Conservation (phyloP, 2,113 vertebrate genomes). For the Neodon shergylaensis region DNA sequence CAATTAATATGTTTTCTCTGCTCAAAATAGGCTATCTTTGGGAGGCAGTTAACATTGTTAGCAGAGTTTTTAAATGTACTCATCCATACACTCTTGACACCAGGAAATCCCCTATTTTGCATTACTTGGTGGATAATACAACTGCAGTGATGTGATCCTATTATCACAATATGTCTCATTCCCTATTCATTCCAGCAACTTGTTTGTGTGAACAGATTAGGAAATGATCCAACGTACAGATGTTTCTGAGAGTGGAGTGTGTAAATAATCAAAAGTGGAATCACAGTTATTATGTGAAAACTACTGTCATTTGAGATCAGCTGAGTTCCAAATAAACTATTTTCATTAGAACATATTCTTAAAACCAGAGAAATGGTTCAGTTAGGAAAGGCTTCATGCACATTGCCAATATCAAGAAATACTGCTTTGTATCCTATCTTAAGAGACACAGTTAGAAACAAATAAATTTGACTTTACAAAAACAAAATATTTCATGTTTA, state of each 20-base stretch:
- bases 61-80: background rate
- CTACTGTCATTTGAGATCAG: fast-evolving
- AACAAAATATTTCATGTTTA: background rate
- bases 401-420: background rate
- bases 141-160: background rate
- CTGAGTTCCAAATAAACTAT: background rate
- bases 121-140: background rate
- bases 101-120: background rate
- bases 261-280: background rate
- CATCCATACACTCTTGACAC: no score
- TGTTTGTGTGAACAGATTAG: background rate
- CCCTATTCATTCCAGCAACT: background rate
- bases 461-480: background rate
- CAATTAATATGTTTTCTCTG: background rate
- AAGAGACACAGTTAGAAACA: background rate
- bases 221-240: background rate
- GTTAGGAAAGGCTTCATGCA: fast-evolving
- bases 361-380: fast-evolving
- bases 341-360: background rate
- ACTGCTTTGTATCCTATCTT: fast-evolving
- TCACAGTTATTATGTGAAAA: background rate
- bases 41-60: background rate
- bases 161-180: background rate
- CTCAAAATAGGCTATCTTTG: background rate
- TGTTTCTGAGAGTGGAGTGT: background rate